These are phyloP conservation scores for Edolisoma coerulescens DNA, from an alignment of 2,113 vertebrate species.

Conservation along the genomic window DNA sequence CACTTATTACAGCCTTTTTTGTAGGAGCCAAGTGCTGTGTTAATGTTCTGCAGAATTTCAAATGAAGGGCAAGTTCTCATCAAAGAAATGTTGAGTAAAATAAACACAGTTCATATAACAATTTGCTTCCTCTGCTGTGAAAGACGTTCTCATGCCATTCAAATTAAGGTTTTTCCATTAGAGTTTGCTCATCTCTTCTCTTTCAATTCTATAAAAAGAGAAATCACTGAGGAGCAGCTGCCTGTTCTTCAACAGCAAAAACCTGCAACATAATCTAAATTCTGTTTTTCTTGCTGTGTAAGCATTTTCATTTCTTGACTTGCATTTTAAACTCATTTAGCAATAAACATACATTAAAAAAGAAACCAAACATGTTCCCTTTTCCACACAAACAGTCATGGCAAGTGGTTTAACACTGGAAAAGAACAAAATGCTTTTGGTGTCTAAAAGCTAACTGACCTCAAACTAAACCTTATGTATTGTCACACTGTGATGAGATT, in stretches of 20 bases:
- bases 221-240: slow-evolving; percentile 58
- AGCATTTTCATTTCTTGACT: slow-evolving; percentile 32
- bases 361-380: not conserved
- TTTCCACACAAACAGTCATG: not conserved
- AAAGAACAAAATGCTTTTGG: not conserved
- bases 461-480: not conserved
- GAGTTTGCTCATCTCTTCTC: slow-evolving; percentile 42
- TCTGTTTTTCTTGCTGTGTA: not conserved
- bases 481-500: not conserved
- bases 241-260: slow-evolving; percentile 57
- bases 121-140: slow-evolving; percentile 42
- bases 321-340: slow-evolving; percentile 20
- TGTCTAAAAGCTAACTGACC: not conserved
- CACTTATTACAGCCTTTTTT: not conserved
- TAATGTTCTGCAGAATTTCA: not conserved
- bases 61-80: slow-evolving; percentile 12
- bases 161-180: slow-evolving; percentile 26
- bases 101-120: not conserved
- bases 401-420: not conserved
- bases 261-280: slow-evolving; percentile 46
- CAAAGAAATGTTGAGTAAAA: not conserved
- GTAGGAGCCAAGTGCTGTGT: not conserved
- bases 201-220: slow-evolving; percentile 58
- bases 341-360: not conserved
- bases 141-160: slow-evolving; percentile 12